Evolutionary conservation across 2,888 invertebrate species (phyloP).

Genomic region (Ptilodon capucinus): DNA sequence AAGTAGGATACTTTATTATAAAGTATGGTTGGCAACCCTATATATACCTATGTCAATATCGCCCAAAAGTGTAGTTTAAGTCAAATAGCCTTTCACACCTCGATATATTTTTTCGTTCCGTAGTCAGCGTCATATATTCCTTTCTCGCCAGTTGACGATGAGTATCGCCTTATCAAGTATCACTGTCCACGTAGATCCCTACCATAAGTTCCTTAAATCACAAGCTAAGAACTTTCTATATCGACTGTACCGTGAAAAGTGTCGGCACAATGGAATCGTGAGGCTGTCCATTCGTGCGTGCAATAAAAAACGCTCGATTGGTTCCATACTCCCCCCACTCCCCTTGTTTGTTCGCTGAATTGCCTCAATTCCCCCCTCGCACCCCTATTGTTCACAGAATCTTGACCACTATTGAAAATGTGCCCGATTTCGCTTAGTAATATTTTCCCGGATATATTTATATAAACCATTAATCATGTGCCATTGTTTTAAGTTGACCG

Average conservation of each 20-base stretch:
- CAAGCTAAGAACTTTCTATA: constrained; percentile 13
- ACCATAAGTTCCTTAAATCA: no score
- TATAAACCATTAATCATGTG: constrained; percentile 24
- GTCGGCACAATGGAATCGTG: constrained; percentile 60
- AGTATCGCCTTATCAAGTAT: no score
- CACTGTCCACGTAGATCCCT: no score
- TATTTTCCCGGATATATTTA: constrained; percentile 17
- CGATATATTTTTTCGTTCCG: no score
- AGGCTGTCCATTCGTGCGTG: constrained; percentile 70
- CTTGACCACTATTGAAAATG: constrained; percentile 11
- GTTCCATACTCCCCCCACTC: constrained; percentile 43
- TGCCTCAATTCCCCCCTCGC: constrained; percentile 30
- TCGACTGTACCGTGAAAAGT: constrained; percentile 43
- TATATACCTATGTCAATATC: no score
- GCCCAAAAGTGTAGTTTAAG: no score
- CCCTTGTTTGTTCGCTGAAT: constrained; percentile 43
- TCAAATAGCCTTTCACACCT: no score
- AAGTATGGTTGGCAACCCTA: no score
- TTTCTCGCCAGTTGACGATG: no score
- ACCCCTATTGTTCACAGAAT: constrained; percentile 28
- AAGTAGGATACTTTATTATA: no score
- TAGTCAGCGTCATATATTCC: no score
- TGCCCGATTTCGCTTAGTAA: constrained; percentile 9
- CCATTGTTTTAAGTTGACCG: constrained; percentile 23
- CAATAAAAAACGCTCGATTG: constrained; percentile 66